Evolutionary conservation across 35 echinoderm and acorn worm species (phyloP).

Genomic region (Apostichopus californicus): DNA sequence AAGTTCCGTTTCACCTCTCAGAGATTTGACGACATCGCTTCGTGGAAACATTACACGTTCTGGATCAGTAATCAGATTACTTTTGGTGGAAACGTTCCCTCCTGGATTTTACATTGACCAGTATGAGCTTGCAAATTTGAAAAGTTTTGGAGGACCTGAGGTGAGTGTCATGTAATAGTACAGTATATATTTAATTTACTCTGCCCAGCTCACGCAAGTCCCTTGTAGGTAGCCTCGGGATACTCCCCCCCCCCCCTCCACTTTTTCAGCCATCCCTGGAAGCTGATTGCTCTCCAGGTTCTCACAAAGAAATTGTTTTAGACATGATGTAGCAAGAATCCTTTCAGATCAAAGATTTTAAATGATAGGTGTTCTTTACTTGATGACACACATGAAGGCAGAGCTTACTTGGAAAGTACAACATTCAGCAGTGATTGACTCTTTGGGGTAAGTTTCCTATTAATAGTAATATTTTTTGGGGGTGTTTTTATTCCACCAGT

Average conservation of each 20-base stretch:
- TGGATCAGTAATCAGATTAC: background rate
- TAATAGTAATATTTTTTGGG: too few species aligned
- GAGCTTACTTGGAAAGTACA: too few species aligned
- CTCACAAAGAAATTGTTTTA: too few species aligned
- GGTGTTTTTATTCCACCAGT: too few species aligned
- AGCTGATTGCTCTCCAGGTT: background rate
- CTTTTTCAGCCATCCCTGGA: background rate
- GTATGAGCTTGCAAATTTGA: constrained; percentile 9
- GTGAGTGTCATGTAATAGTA: background rate
- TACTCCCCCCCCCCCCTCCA: background rate
- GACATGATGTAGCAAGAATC: too few species aligned
- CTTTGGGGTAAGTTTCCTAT: too few species aligned
- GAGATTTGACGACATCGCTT: background rate
- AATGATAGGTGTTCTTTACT: too few species aligned
- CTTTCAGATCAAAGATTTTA: too few species aligned
- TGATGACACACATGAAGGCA: too few species aligned
- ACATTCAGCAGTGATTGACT: too few species aligned
- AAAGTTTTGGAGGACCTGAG: constrained; percentile 16
- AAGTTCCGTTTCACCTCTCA: background rate
- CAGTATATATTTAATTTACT: background rate
- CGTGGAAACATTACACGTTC: background rate
- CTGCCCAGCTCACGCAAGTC: background rate
- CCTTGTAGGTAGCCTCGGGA: background rate
- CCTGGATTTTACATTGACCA: constrained; percentile 21
- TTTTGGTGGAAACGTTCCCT: background rate